Percentiles rank a stretch among this genome's conserved stretches.
Evolutionary conservation across 2,888 invertebrate genomes (phyloP).

Genomic region (Synergus japonicus): DNA sequence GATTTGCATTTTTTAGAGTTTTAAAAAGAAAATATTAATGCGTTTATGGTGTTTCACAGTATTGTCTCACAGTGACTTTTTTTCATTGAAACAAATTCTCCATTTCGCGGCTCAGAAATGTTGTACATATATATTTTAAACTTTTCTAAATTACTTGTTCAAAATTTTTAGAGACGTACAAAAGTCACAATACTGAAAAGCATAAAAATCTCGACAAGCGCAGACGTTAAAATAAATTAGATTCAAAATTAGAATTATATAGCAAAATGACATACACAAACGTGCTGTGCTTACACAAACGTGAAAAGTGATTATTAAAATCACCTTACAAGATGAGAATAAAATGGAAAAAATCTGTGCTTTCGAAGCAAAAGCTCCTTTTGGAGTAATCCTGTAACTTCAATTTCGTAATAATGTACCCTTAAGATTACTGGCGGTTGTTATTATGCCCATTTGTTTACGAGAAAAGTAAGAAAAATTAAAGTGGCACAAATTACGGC

Average conservation of each 20-base stretch:
- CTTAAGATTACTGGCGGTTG: not conserved
- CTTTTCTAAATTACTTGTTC: not conserved
- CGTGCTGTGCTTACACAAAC: not conserved
- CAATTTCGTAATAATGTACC: not conserved
- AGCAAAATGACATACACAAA: not conserved
- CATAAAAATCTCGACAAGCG: no score
- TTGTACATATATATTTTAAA: no score
- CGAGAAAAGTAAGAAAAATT: constrained; percentile 32
- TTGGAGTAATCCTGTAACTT: not conserved
- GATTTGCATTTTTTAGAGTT: not conserved
- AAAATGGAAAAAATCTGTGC: not conserved
- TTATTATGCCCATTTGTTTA: constrained; percentile 28
- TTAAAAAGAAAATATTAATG: not conserved
- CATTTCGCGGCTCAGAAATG: not conserved
- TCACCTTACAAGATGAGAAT: not conserved
- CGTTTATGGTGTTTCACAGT: constrained; percentile 11
- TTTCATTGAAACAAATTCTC: not conserved
- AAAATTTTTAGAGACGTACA: no score
- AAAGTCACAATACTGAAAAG: no score
- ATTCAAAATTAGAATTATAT: not conserved
- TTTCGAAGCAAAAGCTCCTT: not conserved
- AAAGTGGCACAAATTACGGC: constrained; percentile 28
- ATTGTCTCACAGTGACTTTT: constrained; percentile 3
- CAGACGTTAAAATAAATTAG: not conserved
- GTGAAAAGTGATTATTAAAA: not conserved